Conservation (phyloP, 2,113 vertebrate genomes). For the Colius striatus region DNA sequence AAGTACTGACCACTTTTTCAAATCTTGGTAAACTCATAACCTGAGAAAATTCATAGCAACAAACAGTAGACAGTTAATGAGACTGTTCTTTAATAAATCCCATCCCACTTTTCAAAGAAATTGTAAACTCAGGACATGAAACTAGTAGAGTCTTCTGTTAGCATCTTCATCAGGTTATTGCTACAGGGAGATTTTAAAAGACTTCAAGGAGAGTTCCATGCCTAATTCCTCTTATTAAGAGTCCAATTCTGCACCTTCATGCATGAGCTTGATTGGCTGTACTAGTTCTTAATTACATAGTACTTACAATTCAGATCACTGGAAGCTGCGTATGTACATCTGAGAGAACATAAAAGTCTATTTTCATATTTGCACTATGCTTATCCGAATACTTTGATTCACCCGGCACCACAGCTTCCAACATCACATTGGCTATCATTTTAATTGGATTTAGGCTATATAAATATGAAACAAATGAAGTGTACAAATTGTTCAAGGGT, state of each 20-base stretch:
- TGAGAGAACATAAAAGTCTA: not conserved
- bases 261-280: not conserved
- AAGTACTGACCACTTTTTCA: not conserved
- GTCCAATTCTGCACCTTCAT: not conserved
- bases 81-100: not conserved
- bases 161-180: not conserved
- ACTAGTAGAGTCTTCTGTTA: not conserved
- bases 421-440: not conserved
- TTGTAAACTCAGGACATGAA: not conserved
- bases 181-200: not conserved
- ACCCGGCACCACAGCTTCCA: not conserved
- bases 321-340: not conserved
- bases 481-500: not conserved
- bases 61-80: not conserved
- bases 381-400: not conserved
- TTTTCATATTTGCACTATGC: not conserved
- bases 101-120: not conserved
- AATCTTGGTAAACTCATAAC: not conserved
- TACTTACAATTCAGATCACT: rapidly evolving
- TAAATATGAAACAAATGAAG: not conserved
- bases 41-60: not conserved
- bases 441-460: not conserved
- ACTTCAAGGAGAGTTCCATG: not conserved
- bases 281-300: not conserved
- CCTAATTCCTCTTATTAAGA: not conserved